These are phyloP conservation scores for Callocephalon fimbriatum DNA, from an alignment of 2,113 vertebrate genomes.

Conservation along the genomic window DNA sequence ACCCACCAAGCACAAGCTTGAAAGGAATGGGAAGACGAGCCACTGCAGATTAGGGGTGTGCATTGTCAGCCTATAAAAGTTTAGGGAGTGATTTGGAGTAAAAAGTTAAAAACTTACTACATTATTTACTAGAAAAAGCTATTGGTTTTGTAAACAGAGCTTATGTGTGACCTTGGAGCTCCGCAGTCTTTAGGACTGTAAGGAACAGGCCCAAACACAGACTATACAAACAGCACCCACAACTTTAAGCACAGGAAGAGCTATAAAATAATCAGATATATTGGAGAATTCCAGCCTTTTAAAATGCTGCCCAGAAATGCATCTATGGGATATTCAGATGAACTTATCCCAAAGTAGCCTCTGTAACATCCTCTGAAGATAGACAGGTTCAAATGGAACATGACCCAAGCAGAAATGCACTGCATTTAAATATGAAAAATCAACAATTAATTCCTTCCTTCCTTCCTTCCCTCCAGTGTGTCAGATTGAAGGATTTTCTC, in stretches of 20 bases:
- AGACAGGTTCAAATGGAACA: background rate
- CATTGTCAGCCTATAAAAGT: background rate
- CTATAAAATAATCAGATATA: background rate
- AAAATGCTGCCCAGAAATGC: background rate
- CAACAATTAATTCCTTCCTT: conserved; percentile 15
- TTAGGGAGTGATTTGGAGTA: background rate
- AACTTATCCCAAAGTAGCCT: background rate
- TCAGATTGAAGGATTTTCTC: background rate
- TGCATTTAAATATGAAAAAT: conserved; percentile 18
- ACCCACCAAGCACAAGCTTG: background rate
- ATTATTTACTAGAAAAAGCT: background rate
- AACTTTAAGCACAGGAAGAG: background rate
- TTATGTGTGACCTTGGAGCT: background rate
- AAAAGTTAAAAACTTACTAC: background rate
- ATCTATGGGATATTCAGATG: background rate
- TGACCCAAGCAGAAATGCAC: background rate
- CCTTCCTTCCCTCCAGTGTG: background rate
- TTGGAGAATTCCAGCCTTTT: background rate
- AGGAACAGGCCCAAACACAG: background rate
- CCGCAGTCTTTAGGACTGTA: background rate
- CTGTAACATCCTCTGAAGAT: background rate
- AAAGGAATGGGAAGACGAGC: background rate
- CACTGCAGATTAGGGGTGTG: too few species aligned
- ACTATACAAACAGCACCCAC: background rate
- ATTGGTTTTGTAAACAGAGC: background rate